Evolutionary conservation across 1,140 invertebrate genomes (phyloP), one percentile per base, ranked within the genome.

Genomic region (Camponotus vicinus): DNA sequence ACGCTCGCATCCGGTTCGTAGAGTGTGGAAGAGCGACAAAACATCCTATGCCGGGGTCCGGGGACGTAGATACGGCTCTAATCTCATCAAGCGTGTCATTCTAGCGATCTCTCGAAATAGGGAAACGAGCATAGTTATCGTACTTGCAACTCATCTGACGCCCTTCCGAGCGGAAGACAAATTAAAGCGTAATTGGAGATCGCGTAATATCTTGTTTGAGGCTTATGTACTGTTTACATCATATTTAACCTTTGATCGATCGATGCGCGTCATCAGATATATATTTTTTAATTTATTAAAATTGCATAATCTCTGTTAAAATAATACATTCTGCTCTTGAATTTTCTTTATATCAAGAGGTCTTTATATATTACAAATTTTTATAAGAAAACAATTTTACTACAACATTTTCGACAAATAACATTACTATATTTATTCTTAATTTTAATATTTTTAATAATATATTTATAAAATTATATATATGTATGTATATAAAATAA

Each of bases 1-100:
- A 94, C 89, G 89, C 88, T 93, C 86, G 87, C 92, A 94, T 94
- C 93, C 93, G 92, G 92, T 88, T 85, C 52, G 77, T 90, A 69
- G 80, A 85, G 55, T 83, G 79, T 89, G 79, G 79, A 80, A 89
- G 88, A 89, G 86, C 78, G 88, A 90, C 89, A 90, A 86, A 88
- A 85, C 86, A 55, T 85, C 79, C 88, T 61, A 88, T 87, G 61
- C 59, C 34, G 84, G 32, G 55, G 61, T 64, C 66, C 76, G 66
- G 27, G 27, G 27, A 63, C 66, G 80, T 90, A 78, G 66, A 75
- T 88, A 90, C 45, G 42, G 85, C 42, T 90, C 86, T 90, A 90
- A 90, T 90, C 89, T 90, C 71, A 63, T 78, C 73, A 27, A 87
- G 80, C 79, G 52, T 83, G 79, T 61, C 69, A 45, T 40, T 57